Evolutionary conservation across 2,888 invertebrate genomes (phyloP).

Genomic region (Lepidocyrtoides sp.): DNA sequence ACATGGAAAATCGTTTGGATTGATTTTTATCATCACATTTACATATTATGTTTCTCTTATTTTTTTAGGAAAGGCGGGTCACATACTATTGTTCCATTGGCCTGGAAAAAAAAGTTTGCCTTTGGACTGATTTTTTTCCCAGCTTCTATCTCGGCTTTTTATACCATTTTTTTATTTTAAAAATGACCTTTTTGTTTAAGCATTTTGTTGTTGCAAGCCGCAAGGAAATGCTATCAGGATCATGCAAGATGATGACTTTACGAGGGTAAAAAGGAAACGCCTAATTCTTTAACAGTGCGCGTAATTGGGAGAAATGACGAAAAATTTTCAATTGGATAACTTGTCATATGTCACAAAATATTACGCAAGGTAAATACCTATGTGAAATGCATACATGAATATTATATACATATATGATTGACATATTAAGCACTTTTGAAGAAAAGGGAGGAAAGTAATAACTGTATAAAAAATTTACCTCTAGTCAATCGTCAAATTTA

Average conservation of each 20-base stretch:
- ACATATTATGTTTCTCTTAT: slow-evolving; percentile 39
- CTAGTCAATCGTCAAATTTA: slow-evolving; percentile 5
- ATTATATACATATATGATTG: not conserved
- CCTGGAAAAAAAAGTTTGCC: slow-evolving; percentile 18
- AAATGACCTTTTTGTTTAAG: slow-evolving; percentile 58
- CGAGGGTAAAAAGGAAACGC: slow-evolving; percentile 51
- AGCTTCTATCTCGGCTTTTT: not conserved
- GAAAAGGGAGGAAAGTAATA: too few species aligned
- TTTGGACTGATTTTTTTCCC: slow-evolving; percentile 29
- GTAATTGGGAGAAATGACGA: slow-evolving; percentile 63
- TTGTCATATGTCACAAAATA: slow-evolving; percentile 42
- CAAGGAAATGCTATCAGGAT: slow-evolving; percentile 43
- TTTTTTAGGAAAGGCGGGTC: slow-evolving; percentile 25
- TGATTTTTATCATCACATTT: slow-evolving; percentile 65
- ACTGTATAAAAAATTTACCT: not conserved
- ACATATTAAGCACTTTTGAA: too few species aligned
- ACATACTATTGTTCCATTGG: slow-evolving; percentile 16
- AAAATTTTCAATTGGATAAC: slow-evolving; percentile 72
- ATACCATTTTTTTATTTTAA: slow-evolving; percentile 13
- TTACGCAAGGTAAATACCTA: not conserved
- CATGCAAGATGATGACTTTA: slow-evolving; percentile 44
- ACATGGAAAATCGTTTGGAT: slow-evolving; percentile 67
- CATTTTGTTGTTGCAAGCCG: slow-evolving; percentile 31
- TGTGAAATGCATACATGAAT: not conserved
- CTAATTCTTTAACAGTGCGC: slow-evolving; percentile 67